These are phyloP conservation scores for Lateolabrax maculatus DNA, from an alignment of 2,797 vertebrate species.

Conservation along the genomic window DNA sequence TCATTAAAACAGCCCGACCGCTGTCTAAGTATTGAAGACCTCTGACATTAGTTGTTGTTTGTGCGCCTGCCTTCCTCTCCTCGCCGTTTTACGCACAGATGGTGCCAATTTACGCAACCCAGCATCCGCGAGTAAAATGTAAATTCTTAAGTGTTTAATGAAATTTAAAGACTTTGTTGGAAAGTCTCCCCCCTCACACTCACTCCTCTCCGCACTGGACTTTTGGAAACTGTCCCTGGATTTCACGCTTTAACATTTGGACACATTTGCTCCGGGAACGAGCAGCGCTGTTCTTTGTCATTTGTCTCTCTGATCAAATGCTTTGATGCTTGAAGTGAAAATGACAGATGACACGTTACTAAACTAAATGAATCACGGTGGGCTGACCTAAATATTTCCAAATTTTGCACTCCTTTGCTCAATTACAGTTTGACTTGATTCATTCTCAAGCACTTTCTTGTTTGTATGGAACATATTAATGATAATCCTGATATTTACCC, in stretches of 20 bases:
- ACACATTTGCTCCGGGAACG: background rate
- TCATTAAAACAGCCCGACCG: slow-evolving; percentile 31
- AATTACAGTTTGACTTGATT: background rate
- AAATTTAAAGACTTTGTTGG: slow-evolving; percentile 41
- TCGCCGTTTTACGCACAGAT: slow-evolving; percentile 53
- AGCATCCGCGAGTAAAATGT: slow-evolving; percentile 23
- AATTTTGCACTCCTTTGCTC: background rate
- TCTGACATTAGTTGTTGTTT: slow-evolving; percentile 51
- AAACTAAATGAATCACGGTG: background rate
- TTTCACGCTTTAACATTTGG: slow-evolving; percentile 2
- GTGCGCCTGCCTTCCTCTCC: slow-evolving; percentile 54
- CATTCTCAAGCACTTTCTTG: background rate
- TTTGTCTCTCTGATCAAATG: background rate
- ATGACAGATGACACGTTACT: too few species aligned
- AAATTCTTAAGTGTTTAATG: slow-evolving; percentile 11
- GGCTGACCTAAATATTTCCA: background rate
- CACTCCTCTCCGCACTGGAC: background rate
- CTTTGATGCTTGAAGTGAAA: background rate
- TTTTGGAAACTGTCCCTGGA: slow-evolving; percentile 13
- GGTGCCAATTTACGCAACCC: slow-evolving; percentile 67
- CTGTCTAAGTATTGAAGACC: slow-evolving; percentile 55
- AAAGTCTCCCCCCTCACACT: slow-evolving; percentile 1
- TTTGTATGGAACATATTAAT: background rate
- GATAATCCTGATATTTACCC: background rate
- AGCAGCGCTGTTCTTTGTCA: background rate